A percentile compares a stretch with the other conserved stretches of the same genome.
These are phyloP conservation scores for Ecliptopera silaceata DNA, from an alignment of 2,888 invertebrate genomes.

Conservation along the genomic window DNA sequence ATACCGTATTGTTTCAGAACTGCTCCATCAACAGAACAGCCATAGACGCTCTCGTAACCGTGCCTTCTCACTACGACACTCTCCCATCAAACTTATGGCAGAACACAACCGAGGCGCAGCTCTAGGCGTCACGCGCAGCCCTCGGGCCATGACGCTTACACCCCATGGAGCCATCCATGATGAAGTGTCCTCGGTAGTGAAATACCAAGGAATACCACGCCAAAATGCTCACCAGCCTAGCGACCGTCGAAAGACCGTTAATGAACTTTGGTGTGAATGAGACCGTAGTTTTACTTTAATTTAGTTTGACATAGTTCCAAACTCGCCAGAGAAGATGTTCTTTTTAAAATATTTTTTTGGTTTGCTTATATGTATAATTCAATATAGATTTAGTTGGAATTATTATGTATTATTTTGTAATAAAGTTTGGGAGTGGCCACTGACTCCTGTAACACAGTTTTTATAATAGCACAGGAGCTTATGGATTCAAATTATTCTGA, in stretches of 20 bases:
- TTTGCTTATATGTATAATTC: no score
- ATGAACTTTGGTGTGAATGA: constrained; percentile 52
- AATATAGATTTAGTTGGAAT: no score
- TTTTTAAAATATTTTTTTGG: neutral
- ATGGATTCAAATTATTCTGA: no score
- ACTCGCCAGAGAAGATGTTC: neutral
- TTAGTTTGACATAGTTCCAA: constrained; percentile 11
- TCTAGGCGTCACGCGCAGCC: constrained; percentile 60
- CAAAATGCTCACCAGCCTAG: constrained; percentile 45
- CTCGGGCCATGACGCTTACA: constrained; percentile 48
- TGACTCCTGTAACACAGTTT: no score
- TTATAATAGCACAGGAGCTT: no score
- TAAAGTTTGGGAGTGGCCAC: no score
- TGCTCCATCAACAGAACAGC: constrained; percentile 86
- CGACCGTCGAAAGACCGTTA: constrained; percentile 52
- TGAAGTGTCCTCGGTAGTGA: constrained; percentile 69
- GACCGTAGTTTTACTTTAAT: constrained; percentile 5
- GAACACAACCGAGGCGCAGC: constrained; percentile 67
- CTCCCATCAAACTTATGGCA: constrained; percentile 80
- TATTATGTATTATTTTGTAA: no score
- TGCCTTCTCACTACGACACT: constrained; percentile 89
- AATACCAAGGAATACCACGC: constrained; percentile 64
- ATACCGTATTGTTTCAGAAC: constrained; percentile 76
- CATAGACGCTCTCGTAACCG: constrained; percentile 88
- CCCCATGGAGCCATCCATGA: constrained; percentile 38